These are phyloP conservation scores for Pteromalus puparum DNA, from an alignment of 1,140 invertebrate species.

Conservation along the genomic window DNA sequence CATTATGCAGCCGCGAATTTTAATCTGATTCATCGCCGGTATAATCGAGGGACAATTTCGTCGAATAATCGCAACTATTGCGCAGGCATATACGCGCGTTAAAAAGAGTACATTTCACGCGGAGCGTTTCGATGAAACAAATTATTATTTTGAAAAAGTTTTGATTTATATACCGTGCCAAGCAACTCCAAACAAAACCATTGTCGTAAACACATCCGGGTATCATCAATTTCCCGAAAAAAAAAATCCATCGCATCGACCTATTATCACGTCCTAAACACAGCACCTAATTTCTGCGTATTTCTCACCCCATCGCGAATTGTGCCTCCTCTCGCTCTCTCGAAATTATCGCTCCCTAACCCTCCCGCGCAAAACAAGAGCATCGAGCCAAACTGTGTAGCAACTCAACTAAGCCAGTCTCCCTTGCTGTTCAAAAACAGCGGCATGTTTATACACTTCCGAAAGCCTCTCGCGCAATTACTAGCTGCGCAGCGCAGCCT, in stretches of 20 bases:
- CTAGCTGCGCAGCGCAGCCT: not conserved
- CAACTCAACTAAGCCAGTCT: not conserved
- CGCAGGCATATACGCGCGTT: not conserved
- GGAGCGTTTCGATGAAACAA: too few species aligned
- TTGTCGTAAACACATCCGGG: too few species aligned
- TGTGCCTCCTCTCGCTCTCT: too few species aligned
- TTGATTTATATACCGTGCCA: too few species aligned
- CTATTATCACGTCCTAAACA: not conserved
- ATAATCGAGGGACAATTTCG: not conserved
- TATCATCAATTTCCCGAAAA: not conserved
- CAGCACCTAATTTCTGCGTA: not conserved
- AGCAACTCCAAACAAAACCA: too few species aligned
- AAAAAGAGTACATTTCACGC: too few species aligned
- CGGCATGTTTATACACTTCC: not conserved
- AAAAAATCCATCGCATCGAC: not conserved
- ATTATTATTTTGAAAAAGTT: too few species aligned
- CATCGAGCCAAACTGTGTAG: not conserved
- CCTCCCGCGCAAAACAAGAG: not conserved
- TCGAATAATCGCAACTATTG: not conserved
- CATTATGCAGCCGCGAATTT: not conserved
- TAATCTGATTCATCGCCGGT: not conserved
- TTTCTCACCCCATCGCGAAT: not conserved
- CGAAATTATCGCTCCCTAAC: not conserved
- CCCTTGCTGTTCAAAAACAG: not conserved
- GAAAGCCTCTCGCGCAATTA: not conserved